Percentiles rank a stretch among this genome's conserved stretches.
These are phyloP conservation scores for Drosophila kambysellisi DNA, from an alignment of 2,888 invertebrate species.

Conservation along the genomic window DNA sequence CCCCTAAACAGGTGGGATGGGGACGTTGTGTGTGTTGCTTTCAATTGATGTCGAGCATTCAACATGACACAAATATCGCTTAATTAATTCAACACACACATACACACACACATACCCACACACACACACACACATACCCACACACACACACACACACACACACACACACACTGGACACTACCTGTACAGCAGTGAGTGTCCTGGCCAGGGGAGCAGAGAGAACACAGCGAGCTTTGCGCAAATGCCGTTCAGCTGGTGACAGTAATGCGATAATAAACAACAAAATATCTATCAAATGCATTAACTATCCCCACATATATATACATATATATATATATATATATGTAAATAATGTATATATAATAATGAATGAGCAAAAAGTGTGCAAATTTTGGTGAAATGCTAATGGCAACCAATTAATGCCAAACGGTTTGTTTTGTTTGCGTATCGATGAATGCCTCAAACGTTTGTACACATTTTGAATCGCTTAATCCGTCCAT, in stretches of 20 bases:
- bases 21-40: background rate
- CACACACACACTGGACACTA: background rate
- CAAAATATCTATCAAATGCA: background rate
- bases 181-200: background rate
- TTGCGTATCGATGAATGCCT: slow-evolving; percentile 15
- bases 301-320: background rate
- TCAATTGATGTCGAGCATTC: slow-evolving; percentile 32
- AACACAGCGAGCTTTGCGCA: slow-evolving; percentile 44
- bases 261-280: slow-evolving; percentile 37
- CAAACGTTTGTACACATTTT: slow-evolving; percentile 36
- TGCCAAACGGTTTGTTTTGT: background rate
- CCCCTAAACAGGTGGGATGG: too few relatives aligned
- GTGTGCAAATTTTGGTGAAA: slow-evolving; percentile 4
- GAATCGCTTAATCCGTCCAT: slow-evolving; percentile 45
- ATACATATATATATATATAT: too few relatives aligned
- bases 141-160: slow-evolving; percentile 5
- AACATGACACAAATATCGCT: slow-evolving; percentile 42
- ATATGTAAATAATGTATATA: too few relatives aligned
- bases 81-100: slow-evolving; percentile 52
- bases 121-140: background rate
- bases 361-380: slow-evolving; percentile 1
- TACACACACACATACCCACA: slow-evolving; percentile 5
- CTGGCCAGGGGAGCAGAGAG: background rate
- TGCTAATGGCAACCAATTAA: slow-evolving; percentile 11
- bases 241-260: slow-evolving; percentile 13